Evolutionary conservation across 64 coral and sea anemone species (phyloP).

Genomic region (Stichodactyla helianthus): DNA sequence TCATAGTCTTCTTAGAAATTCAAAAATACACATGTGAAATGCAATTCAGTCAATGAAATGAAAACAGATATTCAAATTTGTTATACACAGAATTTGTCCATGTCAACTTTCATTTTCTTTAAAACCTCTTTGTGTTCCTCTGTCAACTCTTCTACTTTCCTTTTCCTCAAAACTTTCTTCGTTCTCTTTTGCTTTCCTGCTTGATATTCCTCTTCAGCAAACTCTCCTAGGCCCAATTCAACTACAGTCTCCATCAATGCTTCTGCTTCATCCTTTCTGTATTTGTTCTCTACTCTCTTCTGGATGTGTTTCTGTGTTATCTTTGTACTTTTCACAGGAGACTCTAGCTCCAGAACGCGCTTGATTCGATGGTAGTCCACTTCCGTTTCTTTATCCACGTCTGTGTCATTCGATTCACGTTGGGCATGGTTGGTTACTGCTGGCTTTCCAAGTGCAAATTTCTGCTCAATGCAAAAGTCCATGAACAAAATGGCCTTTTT

Average conservation of each 20-base stretch:
- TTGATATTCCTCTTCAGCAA: not conserved
- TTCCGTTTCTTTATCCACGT: slow-evolving; percentile 18
- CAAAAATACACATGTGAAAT: not conserved
- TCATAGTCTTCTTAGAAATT: not conserved
- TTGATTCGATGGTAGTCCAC: slow-evolving; percentile 32
- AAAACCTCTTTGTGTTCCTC: too few relatives aligned
- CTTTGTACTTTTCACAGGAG: slow-evolving; percentile 38
- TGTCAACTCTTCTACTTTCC: slow-evolving; percentile 3
- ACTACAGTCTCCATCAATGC: slow-evolving; percentile 5
- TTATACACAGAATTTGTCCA: not conserved
- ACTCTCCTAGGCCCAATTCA: not conserved
- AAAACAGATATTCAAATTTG: not conserved
- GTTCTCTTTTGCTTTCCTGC: slow-evolving; percentile 3
- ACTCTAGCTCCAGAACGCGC: slow-evolving; percentile 44
- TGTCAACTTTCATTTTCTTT: too few relatives aligned
- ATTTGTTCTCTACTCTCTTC: slow-evolving; percentile 42
- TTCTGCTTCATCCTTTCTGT: slow-evolving; percentile 26
- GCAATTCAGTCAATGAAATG: not conserved
- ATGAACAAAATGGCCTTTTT: slow-evolving; percentile 30
- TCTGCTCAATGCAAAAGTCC: slow-evolving; percentile 62
- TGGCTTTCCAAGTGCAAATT: slow-evolving; percentile 58
- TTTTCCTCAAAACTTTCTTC: not conserved
- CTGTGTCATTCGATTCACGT: slow-evolving; percentile 18
- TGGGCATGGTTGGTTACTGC: not conserved
- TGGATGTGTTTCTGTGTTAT: slow-evolving; percentile 62